These are phyloP conservation scores for Cotesia congregata DNA, from an alignment of 2,888 invertebrate genomes.

Conservation along the genomic window DNA sequence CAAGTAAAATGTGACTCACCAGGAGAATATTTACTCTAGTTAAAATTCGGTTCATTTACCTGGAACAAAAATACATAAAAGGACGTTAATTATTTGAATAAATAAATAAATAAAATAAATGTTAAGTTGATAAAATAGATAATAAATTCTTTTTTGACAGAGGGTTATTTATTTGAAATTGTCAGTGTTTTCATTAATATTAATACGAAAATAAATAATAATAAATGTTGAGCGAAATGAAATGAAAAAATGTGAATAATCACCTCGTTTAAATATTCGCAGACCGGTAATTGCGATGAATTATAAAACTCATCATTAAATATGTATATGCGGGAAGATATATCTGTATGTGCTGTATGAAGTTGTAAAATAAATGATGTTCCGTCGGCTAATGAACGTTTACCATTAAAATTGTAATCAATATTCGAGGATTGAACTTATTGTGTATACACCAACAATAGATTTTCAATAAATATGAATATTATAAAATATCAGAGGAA, in stretches of 20 bases:
- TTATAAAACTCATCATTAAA: constrained; percentile 38
- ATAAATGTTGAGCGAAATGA: constrained; percentile 16
- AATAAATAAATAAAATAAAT: too few relatives aligned
- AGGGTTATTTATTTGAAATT: background rate
- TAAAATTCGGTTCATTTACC: too few relatives aligned
- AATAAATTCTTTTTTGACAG: background rate
- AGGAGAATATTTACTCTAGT: too few relatives aligned
- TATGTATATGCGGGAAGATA: background rate
- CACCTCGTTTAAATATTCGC: constrained; percentile 36
- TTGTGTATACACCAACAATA: constrained; percentile 4
- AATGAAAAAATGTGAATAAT: constrained; percentile 36
- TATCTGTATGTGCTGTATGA: background rate
- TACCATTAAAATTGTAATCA: constrained; percentile 40
- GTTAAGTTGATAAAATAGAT: background rate
- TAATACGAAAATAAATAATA: constrained; percentile 22
- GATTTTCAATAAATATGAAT: constrained; percentile 15
- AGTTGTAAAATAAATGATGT: constrained; percentile 37
- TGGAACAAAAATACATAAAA: too few relatives aligned
- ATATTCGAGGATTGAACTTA: constrained; percentile 32
- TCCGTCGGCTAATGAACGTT: constrained; percentile 37
- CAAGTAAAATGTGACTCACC: too few relatives aligned
- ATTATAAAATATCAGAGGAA: background rate
- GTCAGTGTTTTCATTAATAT: background rate
- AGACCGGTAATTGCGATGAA: constrained; percentile 37
- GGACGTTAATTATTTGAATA: too few relatives aligned